These are phyloP conservation scores for Tinea trinotella DNA, from an alignment of 2,888 invertebrate species.

Conservation along the genomic window DNA sequence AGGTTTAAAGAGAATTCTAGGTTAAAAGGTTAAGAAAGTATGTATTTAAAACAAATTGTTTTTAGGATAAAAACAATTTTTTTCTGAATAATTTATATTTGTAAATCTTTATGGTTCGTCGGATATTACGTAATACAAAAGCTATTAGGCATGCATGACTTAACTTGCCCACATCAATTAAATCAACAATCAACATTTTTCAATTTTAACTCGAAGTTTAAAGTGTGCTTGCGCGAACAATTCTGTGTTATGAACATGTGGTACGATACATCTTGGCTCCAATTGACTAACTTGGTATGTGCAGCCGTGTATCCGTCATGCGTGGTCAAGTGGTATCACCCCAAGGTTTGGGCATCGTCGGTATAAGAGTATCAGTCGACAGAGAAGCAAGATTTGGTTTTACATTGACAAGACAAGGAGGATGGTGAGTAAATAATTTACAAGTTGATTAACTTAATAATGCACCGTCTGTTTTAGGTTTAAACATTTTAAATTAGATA, in stretches of 20 bases:
- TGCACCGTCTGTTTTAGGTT: too few relatives aligned
- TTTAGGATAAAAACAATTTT: too few relatives aligned
- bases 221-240: slow-evolving; percentile 31
- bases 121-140: not conserved
- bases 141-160: not conserved
- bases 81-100: not conserved
- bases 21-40: too few relatives aligned
- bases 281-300: slow-evolving; percentile 59
- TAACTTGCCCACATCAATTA: not conserved
- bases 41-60: too few relatives aligned
- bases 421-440: slow-evolving; percentile 83
- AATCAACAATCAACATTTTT: not conserved
- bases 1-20: too few relatives aligned
- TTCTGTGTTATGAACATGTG: slow-evolving; percentile 40
- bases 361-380: slow-evolving; percentile 96
- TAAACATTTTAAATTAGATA: too few relatives aligned
- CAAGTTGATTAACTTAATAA: too few relatives aligned
- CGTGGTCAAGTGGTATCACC: slow-evolving; percentile 96
- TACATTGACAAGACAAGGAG: slow-evolving; percentile 92
- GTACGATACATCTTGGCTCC: slow-evolving; percentile 28
- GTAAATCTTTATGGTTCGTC: not conserved
- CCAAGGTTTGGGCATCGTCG: slow-evolving; percentile 96
- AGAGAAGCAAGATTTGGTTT: slow-evolving; percentile 95
- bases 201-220: not conserved
- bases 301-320: slow-evolving; percentile 98